Evolutionary conservation across 2,797 vertebrate species (phyloP), one percentile per base, ranked within the genome.

Genomic region (Falco novaeseelandiae): DNA sequence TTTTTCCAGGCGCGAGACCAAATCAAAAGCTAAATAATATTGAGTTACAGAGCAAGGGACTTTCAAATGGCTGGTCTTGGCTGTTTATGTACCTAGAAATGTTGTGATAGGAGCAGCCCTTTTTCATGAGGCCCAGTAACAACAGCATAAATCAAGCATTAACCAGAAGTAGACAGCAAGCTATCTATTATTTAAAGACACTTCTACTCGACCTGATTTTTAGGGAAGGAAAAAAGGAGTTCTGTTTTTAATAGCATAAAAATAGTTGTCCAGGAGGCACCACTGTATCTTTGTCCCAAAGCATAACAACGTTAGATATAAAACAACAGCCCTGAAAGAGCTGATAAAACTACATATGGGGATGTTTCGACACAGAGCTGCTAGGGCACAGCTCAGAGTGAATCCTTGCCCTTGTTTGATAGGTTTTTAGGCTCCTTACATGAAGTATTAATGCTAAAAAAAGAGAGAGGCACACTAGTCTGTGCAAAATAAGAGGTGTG

Each of bases 1-100:
- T 96, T 96, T 96, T 97, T 97, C 97, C 97, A 96, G 97, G 95
- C 86, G 0, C 25, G 73, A 97, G 97, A 97, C 97, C 97, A 98
- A 98, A 98, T 97, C 36, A 93, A 89, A 34, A 66, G 44, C 70
- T 84, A 96, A 97, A 95, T 95, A 95, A 83, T 95, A 94, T 80
- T 92, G 91, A 66, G 83, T 92, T 97, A 96, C 89, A 90, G 88
- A 94, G 87, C 95, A 92, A 94, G 88, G 73, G 87, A 71, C 90
- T 95, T 96, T 96, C 90, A 96, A 95, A 96, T 58, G 66, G 59
- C 73, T 95, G 77, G 54, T 96, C 92, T 73, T 78, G 61, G 91
- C 73, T 93, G 96, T 94, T 98, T 97, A 88, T 92, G 73, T 96
- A 95, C 97, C 97, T 94, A 93, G 78, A 94, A 96, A 97, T 97